phyloP scores from a whole-genome alignment of 2,888 invertebrate genomes.

The Hydrotaea diabolus region DNA sequence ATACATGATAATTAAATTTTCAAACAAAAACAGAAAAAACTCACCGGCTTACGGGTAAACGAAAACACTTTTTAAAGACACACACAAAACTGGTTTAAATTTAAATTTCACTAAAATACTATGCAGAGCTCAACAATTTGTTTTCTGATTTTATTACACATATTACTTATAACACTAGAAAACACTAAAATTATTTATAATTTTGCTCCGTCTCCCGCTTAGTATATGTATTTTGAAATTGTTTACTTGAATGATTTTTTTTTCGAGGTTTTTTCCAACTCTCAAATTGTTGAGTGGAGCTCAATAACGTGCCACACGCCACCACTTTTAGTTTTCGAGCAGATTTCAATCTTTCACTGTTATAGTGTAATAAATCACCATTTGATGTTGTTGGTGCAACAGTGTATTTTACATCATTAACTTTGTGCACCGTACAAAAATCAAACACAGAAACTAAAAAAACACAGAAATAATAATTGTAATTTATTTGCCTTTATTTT shows the following conservation, averaged over 20 bases:
- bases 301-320: neutral
- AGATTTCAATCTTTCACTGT: neutral
- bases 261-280: neutral
- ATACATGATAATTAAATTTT: constrained; percentile 8
- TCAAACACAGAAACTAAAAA: neutral
- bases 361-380: neutral
- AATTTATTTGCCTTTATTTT: too few species aligned
- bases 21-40: neutral
- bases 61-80: neutral
- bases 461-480: neutral
- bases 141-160: constrained; percentile 5
- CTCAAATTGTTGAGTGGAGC: neutral
- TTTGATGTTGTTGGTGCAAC: neutral
- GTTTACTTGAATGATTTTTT: neutral
- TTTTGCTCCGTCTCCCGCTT: neutral
- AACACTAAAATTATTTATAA: constrained; percentile 3
- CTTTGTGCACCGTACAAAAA: neutral
- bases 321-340: neutral
- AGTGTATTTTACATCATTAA: neutral
- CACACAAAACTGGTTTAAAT: constrained; percentile 2
- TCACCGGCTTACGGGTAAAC: constrained; percentile 6
- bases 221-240: neutral
- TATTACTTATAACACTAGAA: neutral
- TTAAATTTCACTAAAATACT: constrained; percentile 16
- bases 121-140: neutral